Base-by-base conservation (phyloP, 2,888 invertebrate genomes). In the Scaeva pyrastri region DNA sequence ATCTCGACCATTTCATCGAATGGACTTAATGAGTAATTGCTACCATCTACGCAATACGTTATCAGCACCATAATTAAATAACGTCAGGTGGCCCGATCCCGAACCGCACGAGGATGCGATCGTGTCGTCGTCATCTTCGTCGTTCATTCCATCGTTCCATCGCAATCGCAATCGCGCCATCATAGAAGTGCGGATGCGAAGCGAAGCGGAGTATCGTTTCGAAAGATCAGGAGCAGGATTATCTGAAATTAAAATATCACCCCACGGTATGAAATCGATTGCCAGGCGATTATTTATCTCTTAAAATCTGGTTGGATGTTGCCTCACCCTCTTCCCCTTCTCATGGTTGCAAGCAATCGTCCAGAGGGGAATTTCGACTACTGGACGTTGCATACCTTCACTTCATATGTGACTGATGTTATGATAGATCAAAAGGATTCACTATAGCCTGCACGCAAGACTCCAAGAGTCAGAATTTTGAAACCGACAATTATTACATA, bases 61-160 rank as follows among this genome's bases (percentile, higher is more conserved):
- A 91, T 91, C 91, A 91, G 91, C 91, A 90, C 90, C 90, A 91
- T 91, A 92, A 91, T 91, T 92, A 91, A 91, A 92, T 91, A 91
- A 90, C 91, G 90, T 91, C 91, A 89, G 91, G 91, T 91, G 91
- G 91, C 68, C 31, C 31, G 31, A 31, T 7, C 68, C 50, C 16
- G 48, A 36, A 50, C 48, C 4, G n/a, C n/a, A 50, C 19, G 66
- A 21, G 19, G 60, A 60, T 60, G 60, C 12, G 39, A 2, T 3
- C 21, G 21, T 19, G 39, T 21, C 39, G 58, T 19, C 21, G 39
- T 39, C 12, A 12, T 39, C 39, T 10, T 39, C 39, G 39, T 39
- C 12, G 12, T n/a, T n/a, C n/a, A n/a, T n/a, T n/a, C n/a, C n/a
- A n/a, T 39, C 39, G 31, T 21, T 12, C 88, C 81, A 62, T 21